Evolutionary conservation across 2,888 invertebrate species (phyloP), one percentile per base, ranked within the genome.

Genomic region (Lepeophtheirus nordmannii): DNA sequence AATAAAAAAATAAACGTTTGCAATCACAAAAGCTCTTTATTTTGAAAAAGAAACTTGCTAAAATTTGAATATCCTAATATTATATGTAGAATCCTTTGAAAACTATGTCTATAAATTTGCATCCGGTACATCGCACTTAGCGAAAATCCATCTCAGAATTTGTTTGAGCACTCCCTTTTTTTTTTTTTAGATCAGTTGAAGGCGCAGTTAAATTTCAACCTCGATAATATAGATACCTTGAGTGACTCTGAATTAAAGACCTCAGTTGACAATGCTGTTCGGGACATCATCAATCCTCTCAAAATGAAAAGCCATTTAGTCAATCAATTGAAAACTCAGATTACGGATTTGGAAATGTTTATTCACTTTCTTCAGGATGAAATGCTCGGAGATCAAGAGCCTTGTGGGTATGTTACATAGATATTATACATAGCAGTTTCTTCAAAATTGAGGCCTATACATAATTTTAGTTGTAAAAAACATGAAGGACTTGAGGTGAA

Each of bases 231-330:
- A 61, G 82, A 81, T 70, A 78, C 78, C 69, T 76, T 92, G 65
- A 85, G 85, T 22, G 82, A 85, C 1, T 89, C 90, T 67, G 90
- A 92, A 74, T 78, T 94, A 56, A 83, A 86, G 71, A 84, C 84
- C 74, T 89, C 92, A 76, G 89, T 94, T 37, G 91, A 93, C 75
- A 83, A 84, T 73, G 92, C 92, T 0, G 83, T 94, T 65, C 85
- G 86, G 69, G 88, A 91, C 77, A 82, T 96, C 73, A 87, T 96
- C 22, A 93, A 91, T 72, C 91, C 91, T 17, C 82, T 93, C 69
- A 86, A 91, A 74, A 91, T 96, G 78, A 96, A 97, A 76, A 96
- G 96, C 73, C 93, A 96, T 76, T 80, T 98, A 20, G 93, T 98
- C 22, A 82, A 82, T 59, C 97, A 98, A 76, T 79, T 99, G 22